phyloP scores from a whole-genome alignment of 2,888 invertebrate genomes.

The Melinopterus prodromus region DNA sequence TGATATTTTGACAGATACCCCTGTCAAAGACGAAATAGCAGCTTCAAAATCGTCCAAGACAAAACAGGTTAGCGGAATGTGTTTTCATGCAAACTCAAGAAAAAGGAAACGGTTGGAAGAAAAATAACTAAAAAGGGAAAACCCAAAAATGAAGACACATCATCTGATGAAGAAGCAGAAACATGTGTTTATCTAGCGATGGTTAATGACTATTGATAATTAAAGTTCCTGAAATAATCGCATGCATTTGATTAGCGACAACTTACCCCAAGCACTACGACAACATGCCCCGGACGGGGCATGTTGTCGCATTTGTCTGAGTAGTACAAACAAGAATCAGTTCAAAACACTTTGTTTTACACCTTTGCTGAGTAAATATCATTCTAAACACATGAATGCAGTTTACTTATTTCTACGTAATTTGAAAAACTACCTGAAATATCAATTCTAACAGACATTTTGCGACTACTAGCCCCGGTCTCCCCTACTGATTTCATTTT shows the following conservation, averaged over 20 bases:
- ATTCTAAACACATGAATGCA: not conserved
- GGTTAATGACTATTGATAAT: slow-evolving; percentile 10
- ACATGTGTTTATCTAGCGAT: slow-evolving; percentile 10
- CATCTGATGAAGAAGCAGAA: not conserved
- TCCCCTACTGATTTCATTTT: too few species aligned
- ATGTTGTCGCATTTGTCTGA: too few species aligned
- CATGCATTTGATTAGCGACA: slow-evolving; percentile 9
- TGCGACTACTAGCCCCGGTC: not conserved
- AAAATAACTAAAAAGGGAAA: slow-evolving; percentile 10
- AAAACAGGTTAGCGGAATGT: slow-evolving; percentile 17
- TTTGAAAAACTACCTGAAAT: not conserved
- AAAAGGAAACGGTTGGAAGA: slow-evolving; percentile 9
- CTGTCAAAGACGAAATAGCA: slow-evolving; percentile 21
- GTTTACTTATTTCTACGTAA: not conserved
- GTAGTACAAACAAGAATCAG: not conserved
- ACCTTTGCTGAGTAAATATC: not conserved
- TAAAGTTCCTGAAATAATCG: slow-evolving; percentile 13
- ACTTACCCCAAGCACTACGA: not conserved
- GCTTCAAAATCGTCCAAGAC: slow-evolving; percentile 14
- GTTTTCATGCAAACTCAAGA: slow-evolving; percentile 10
- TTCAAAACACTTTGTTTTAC: too few species aligned
- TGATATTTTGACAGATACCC: slow-evolving; percentile 23
- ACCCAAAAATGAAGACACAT: not conserved
- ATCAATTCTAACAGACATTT: not conserved
- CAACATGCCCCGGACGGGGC: not conserved